Conservation (phyloP, 2,797 vertebrate genomes). For the Mionectes olivaceus region DNA sequence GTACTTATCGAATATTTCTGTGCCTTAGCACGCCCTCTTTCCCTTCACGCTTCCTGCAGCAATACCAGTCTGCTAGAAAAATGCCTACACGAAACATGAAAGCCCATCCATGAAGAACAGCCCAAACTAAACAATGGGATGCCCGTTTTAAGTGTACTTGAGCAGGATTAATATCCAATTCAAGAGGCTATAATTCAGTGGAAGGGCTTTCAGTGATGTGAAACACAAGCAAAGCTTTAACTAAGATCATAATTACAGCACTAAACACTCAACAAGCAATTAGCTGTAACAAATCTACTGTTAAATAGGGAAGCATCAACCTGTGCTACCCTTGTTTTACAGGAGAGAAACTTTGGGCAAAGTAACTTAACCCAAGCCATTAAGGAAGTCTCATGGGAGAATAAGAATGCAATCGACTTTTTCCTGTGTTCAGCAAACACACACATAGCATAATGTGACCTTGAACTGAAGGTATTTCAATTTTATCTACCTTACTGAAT, state of each 20-base stretch:
- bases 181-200: conserved; percentile 36
- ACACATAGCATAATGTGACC: neutral
- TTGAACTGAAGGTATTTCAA: neutral
- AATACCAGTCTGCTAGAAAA: conserved; percentile 5
- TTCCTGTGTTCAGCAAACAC: neutral
- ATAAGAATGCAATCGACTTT: neutral
- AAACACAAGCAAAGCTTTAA: conserved; percentile 66
- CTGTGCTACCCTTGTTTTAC: neutral
- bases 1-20: neutral
- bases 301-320: conserved; percentile 22
- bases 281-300: conserved; percentile 44
- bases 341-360: neutral
- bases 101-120: neutral
- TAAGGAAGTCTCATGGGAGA: neutral
- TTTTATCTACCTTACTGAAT: conserved; percentile 5
- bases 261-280: conserved; percentile 46
- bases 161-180: conserved; percentile 29
- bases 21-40: neutral
- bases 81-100: neutral
- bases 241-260: conserved; percentile 36
- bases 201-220: conserved; percentile 46
- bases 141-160: conserved; percentile 38
- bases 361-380: neutral
- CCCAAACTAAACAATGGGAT: neutral
- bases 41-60: neutral